Percentiles rank a stretch among this genome's conserved stretches.
Evolutionary conservation across 2,888 invertebrate species (phyloP).

Genomic region (Drosophila rubida): DNA sequence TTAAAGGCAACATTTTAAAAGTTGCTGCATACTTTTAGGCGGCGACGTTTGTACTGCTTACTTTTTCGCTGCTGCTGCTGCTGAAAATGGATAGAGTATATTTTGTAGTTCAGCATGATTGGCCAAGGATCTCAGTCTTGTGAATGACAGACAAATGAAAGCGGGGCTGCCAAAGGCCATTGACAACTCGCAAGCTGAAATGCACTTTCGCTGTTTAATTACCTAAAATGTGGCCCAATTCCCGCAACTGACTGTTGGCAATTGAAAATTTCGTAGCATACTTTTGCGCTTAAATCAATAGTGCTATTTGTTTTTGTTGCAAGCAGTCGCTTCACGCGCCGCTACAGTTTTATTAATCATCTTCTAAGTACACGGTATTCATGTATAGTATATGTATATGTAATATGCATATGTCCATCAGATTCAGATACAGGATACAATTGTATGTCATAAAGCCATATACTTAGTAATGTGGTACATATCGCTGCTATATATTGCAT

Average conservation of each 20-base stretch:
- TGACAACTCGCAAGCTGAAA: neutral
- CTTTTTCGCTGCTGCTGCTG: no score
- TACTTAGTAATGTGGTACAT: constrained; percentile 27
- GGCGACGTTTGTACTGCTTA: no score
- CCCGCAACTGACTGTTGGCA: neutral
- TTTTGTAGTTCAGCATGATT: no score
- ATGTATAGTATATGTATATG: constrained; percentile 17
- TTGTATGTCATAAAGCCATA: constrained; percentile 59
- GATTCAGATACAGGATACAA: constrained; percentile 68
- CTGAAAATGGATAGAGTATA: no score
- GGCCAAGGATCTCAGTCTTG: no score
- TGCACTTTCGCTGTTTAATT: neutral
- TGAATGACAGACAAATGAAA: no score
- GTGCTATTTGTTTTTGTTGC: neutral
- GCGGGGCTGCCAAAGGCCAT: neutral
- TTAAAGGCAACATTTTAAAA: no score
- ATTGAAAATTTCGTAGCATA: neutral
- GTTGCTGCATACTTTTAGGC: no score
- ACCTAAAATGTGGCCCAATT: neutral
- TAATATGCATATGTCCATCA: constrained; percentile 39
- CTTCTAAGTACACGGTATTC: constrained; percentile 49
- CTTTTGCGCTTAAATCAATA: neutral
- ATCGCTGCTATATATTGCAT: constrained; percentile 18
- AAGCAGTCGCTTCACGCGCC: constrained; percentile 40
- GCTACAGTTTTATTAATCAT: constrained; percentile 40